Conservation (phyloP, 1,140 invertebrate species). For the Xylocopa sonorina region DNA sequence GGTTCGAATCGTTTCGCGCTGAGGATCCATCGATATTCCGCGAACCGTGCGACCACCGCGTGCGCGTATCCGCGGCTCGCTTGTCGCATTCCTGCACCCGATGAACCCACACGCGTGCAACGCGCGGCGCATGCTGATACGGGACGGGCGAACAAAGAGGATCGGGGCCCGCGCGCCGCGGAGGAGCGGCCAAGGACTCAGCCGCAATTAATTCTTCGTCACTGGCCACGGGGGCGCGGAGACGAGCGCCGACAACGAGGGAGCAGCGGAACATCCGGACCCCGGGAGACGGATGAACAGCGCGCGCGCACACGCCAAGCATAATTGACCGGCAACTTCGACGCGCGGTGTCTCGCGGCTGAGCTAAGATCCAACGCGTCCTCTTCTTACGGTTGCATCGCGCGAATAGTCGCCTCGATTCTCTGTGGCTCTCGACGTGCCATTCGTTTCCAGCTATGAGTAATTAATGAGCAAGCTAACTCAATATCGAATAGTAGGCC, state of each 20-base stretch:
- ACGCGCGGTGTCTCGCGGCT: neutral
- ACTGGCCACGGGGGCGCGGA: constrained; percentile 54
- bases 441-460: too few relatives aligned
- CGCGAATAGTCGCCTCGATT: too few relatives aligned
- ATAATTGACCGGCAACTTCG: constrained; percentile 53
- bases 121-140: constrained; percentile 49
- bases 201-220: constrained; percentile 68
- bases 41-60: neutral
- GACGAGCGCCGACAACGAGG: constrained; percentile 3
- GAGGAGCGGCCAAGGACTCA: constrained; percentile 62
- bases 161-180: constrained; percentile 58
- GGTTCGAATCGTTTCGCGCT: too few relatives aligned
- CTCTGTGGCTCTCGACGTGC: too few relatives aligned
- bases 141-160: constrained; percentile 59
- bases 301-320: constrained; percentile 45
- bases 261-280: constrained; percentile 53
- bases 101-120: constrained; percentile 45
- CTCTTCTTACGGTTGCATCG: too few relatives aligned
- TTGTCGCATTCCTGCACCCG: constrained; percentile 47
- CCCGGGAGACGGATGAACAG: constrained; percentile 59
- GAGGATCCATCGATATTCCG: constrained; percentile 1
- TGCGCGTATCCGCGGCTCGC: constrained; percentile 14
- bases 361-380: too few relatives aligned
- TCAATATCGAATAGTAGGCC: too few relatives aligned
- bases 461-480: too few relatives aligned